phyloP scores from a whole-genome alignment of 2,113 vertebrate species.

The Xiphophorus maculatus region DNA sequence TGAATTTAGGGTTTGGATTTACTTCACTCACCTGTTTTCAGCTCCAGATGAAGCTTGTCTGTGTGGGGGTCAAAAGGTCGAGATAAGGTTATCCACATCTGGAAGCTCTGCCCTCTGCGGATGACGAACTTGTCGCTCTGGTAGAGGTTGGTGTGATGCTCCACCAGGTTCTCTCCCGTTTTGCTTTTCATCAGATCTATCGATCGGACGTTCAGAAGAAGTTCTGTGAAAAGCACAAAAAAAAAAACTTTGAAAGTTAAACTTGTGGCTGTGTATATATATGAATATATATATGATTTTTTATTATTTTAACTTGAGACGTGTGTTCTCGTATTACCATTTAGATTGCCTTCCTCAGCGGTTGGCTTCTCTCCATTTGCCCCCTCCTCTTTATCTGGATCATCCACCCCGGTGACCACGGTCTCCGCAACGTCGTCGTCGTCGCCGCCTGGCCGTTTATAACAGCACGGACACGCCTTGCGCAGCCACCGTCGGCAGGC shows the following conservation, averaged over 20 bases:
- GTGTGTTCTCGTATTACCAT: constrained; percentile 46
- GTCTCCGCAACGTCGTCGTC: constrained; percentile 35
- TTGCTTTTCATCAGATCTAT: constrained; percentile 82
- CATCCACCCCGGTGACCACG: constrained; percentile 12
- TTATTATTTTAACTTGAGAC: neutral
- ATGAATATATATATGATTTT: too few species aligned
- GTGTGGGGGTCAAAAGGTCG: constrained; percentile 73
- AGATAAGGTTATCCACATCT: constrained; percentile 79
- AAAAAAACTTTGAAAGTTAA: neutral
- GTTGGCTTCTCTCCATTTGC: constrained; percentile 30
- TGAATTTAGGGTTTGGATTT: too few species aligned
- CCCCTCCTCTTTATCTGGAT: neutral
- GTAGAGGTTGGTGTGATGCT: constrained; percentile 85
- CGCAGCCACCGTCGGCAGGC: constrained; percentile 59
- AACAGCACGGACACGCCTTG: constrained; percentile 62
- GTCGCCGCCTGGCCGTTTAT: neutral
- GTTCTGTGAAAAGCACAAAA: constrained; percentile 64
- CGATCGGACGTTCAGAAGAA: constrained; percentile 74
- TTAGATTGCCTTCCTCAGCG: constrained; percentile 17
- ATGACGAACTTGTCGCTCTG: constrained; percentile 79
- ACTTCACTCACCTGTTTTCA: constrained; percentile 79
- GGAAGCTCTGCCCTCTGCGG: constrained; percentile 86
- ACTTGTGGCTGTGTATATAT: neutral
- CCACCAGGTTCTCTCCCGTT: constrained; percentile 67
- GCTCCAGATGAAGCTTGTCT: constrained; percentile 80